Evolutionary conservation across 2,113 vertebrate genomes (phyloP).

Genomic region (Stercorarius parasiticus): DNA sequence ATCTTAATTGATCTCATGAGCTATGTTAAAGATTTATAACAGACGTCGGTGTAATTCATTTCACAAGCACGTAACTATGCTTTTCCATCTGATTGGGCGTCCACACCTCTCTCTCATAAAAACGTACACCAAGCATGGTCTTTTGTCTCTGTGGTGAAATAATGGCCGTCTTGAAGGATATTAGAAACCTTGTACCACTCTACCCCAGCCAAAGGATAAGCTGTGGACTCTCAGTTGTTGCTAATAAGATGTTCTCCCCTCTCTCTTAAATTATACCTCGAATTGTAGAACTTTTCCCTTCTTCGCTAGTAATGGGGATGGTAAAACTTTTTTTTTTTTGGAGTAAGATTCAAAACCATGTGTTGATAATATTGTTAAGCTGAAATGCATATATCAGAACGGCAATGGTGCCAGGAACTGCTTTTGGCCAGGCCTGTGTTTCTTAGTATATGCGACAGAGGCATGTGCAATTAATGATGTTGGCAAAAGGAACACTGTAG

Average conservation of each 20-base stretch:
- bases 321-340: not conserved
- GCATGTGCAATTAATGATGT: constrained; percentile 69
- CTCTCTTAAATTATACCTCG: not conserved
- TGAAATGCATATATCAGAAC: constrained; percentile 50
- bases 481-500: constrained; percentile 62
- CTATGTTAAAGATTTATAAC: constrained; percentile 79
- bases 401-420: constrained; percentile 50
- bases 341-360: constrained; percentile 22
- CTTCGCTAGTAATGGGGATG: not conserved
- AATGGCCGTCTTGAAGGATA: constrained; percentile 33
- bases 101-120: not conserved
- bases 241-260: not conserved
- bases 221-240: not conserved
- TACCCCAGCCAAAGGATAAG: not conserved
- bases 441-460: constrained; percentile 52
- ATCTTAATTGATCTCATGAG: constrained; percentile 85
- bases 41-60: constrained; percentile 66
- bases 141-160: constrained; percentile 39
- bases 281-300: not conserved
- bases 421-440: constrained; percentile 63
- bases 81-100: constrained; percentile 37
- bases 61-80: constrained; percentile 4
- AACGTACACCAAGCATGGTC: not conserved
- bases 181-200: not conserved
- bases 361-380: constrained; percentile 60